Evolutionary conservation across 2,888 invertebrate genomes (phyloP), one percentile per base, ranked within the genome.

Genomic region (Lepidocyrtinus sp.): DNA sequence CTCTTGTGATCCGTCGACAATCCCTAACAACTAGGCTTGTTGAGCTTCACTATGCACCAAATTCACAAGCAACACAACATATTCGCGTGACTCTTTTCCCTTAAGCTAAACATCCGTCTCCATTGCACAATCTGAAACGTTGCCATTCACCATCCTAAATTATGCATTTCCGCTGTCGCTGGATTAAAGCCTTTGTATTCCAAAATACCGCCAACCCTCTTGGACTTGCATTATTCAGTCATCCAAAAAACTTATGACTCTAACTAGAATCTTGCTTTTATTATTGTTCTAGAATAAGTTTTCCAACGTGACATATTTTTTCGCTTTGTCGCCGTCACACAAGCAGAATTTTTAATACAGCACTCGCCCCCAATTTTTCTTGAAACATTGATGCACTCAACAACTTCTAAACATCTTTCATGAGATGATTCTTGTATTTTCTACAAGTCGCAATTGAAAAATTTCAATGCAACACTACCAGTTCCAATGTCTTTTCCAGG

Each of bases 101-200:
- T 55, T 55, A 2, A 55, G 55, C 55, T 55, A 55, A 17, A 55
- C 55, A 55, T 55, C 55, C 55, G 55, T 55, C 55, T 55, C 55
- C 55, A 55, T 55, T 55, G 55, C 55, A 55, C 55, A 55, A 55
- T 55, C 55, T n/a, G 55, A 55, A n/a, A 55, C 55, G 5, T 55
- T 55, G 17, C 55, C 55, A 55, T 55, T 55, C 55, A 55, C 55
- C 55, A 55, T 55, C 17, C 64, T 73, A 73, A 73, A 73, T 64
- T 73, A 73, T 73, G 65, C 73, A 73, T 73, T 73, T 73, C 73
- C 73, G 73, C 55, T 73, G 73, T 73, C 73, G 26, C 50, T 73
- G 25, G 64, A 73, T 63, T 62, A 63, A 46, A 46, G 26, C n/a
- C n/a, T n/a, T n/a, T n/a, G n/a, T n/a, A n/a, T n/a, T n/a, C n/a